These are phyloP conservation scores for Loxodonta africana DNA, from an alignment of 2,113 vertebrate genomes.

Conservation along the genomic window DNA sequence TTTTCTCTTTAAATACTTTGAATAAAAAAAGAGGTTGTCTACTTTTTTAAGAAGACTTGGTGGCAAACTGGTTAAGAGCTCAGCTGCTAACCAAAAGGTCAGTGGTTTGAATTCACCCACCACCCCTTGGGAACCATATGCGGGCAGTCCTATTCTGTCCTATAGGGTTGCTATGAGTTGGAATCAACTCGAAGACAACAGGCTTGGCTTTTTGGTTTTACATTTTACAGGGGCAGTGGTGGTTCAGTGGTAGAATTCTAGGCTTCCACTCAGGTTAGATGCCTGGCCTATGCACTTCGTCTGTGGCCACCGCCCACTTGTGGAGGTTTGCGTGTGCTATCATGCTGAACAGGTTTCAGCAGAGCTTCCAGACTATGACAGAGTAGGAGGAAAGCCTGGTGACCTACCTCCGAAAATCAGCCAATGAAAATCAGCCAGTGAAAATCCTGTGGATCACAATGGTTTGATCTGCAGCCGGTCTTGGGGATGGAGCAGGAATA, in stretches of 20 bases:
- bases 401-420: background rate
- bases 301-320: background rate
- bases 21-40: background rate
- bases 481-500: background rate
- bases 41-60: too few species aligned
- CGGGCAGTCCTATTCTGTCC: too few species aligned
- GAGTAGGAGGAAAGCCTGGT: background rate
- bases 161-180: too few species aligned
- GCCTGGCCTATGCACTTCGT: background rate
- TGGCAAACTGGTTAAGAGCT: too few species aligned
- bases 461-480: background rate
- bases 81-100: too few species aligned
- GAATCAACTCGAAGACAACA: too few species aligned
- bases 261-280: background rate
- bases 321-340: background rate
- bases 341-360: background rate
- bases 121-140: too few species aligned
- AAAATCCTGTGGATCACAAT: background rate
- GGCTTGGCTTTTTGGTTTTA: too few species aligned
- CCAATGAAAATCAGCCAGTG: background rate
- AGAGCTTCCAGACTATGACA: background rate
- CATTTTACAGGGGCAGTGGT: background rate
- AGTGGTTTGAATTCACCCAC: too few species aligned
- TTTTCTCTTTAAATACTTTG: background rate
- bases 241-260: background rate